A percentile compares a stretch with the other conserved stretches of the same genome.
Conservation (phyloP, 2,888 invertebrate species). For the Aromia moschata region DNA sequence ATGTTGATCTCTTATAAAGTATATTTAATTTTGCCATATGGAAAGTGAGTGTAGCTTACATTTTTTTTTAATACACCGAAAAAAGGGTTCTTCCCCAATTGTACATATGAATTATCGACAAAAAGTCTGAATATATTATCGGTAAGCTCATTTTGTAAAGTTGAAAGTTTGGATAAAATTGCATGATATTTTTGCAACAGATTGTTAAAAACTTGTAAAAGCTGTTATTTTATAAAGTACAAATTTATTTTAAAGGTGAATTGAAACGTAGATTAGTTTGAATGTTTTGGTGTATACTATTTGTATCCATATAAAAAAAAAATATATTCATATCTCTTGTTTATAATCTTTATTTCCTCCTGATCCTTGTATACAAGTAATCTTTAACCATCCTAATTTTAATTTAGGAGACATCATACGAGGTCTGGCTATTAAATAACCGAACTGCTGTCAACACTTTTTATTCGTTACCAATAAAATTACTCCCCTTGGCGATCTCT, state of each 20-base stretch:
- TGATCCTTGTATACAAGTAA: not conserved
- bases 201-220: slow-evolving; percentile 49
- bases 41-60: slow-evolving; percentile 11
- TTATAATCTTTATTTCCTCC: slow-evolving; percentile 34
- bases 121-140: slow-evolving; percentile 54
- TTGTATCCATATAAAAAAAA: slow-evolving; percentile 59
- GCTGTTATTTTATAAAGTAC: slow-evolving; percentile 57
- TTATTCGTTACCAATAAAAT: no score
- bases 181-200: slow-evolving; percentile 48
- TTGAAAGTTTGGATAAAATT: slow-evolving; percentile 40
- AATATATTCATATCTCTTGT: slow-evolving; percentile 56
- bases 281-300: slow-evolving; percentile 62
- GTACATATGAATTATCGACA: slow-evolving; percentile 49
- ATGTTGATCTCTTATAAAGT: slow-evolving; percentile 22
- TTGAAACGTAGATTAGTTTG: slow-evolving; percentile 57
- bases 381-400: no score
- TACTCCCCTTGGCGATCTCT: no score
- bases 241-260: slow-evolving; percentile 57
- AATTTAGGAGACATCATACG: no score
- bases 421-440: no score
- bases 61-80: slow-evolving; percentile 13
- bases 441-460: no score
- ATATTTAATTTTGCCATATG: slow-evolving; percentile 16
- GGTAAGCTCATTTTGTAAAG: slow-evolving; percentile 53
- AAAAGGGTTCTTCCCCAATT: slow-evolving; percentile 30